Evolutionary conservation across 2,888 invertebrate species (phyloP), one percentile per base, ranked within the genome.

Genomic region (Acleris emargana): DNA sequence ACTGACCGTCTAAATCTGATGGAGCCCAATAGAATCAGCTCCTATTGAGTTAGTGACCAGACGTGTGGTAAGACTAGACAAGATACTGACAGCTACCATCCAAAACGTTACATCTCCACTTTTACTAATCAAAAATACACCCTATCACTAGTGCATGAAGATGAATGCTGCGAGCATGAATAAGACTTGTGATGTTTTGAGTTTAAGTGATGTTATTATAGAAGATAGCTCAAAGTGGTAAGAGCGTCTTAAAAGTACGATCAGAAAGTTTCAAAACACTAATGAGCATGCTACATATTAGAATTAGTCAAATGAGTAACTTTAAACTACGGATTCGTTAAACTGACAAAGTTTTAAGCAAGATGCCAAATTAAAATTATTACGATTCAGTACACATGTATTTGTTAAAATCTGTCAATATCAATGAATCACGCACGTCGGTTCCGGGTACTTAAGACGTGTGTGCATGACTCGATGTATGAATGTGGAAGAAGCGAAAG

Each of bases 21-120:
- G 20, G 42, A 20, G 43, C 50, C 17, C 49, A 47, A 58, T 67
- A 60, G 60, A 60, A 51, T 57, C 60, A 51, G 60, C 57, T 59
- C n/a, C 52, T 17, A 67, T 67, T 63, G 57, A 64, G 63, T 67
- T 64, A 67, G 63, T 59, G 55, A 60, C 57, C 63, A 63, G 67
- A 55, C 67, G 63, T 60, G 59, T 43, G 38, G 51, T 7, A n/a
- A 25, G 25, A 16, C 51, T 17, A 17, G 45, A 18, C 55, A 55
- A 43, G 55, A 55, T n/a, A 17, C 18, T 17, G 28, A n/a, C 18
- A 18, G 17, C 25, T 17, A 18, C 16, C 13, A 17, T 6, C n/a
- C n/a, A 45, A 45, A 45, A 45, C 7, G 45, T n/a, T 16, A 45
- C 5, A 45, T 1, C n/a, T 45, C 45, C 45, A 5, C 45, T n/a